These are phyloP conservation scores for Theristicus caerulescens DNA, from an alignment of 2,113 vertebrate species.

Conservation along the genomic window DNA sequence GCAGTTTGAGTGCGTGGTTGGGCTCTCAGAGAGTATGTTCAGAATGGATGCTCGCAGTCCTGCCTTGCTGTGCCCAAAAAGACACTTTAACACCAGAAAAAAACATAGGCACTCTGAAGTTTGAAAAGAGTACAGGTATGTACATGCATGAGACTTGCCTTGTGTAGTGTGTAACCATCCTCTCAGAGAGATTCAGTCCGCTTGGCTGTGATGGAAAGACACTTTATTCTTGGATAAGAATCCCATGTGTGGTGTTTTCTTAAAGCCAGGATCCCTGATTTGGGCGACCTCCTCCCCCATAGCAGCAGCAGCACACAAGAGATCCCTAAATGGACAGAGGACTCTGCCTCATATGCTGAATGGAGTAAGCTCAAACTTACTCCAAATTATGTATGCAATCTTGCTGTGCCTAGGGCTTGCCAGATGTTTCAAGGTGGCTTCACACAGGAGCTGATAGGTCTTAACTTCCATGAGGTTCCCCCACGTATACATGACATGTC, in stretches of 20 bases:
- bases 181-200: neutral
- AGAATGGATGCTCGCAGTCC: neutral
- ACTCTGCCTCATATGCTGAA: neutral
- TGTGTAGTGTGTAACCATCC: neutral
- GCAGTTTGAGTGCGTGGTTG: neutral
- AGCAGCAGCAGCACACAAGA: neutral
- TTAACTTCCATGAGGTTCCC: neutral
- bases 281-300: neutral
- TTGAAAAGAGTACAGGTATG: neutral
- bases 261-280: fast-evolving
- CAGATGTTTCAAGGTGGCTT: neutral
- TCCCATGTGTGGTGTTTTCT: neutral
- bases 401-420: neutral
- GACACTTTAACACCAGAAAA: neutral
- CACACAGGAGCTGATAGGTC: neutral
- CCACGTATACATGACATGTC: neutral
- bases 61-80: neutral
- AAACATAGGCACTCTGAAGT: neutral
- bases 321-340: neutral
- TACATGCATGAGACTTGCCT: neutral
- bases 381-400: neutral
- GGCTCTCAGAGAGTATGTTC: neutral
- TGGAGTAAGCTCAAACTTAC: neutral
- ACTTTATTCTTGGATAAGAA: neutral
- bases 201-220: neutral